Evolutionary conservation across 2,113 vertebrate species (phyloP).

Genomic region (Sigmodon hispidus): DNA sequence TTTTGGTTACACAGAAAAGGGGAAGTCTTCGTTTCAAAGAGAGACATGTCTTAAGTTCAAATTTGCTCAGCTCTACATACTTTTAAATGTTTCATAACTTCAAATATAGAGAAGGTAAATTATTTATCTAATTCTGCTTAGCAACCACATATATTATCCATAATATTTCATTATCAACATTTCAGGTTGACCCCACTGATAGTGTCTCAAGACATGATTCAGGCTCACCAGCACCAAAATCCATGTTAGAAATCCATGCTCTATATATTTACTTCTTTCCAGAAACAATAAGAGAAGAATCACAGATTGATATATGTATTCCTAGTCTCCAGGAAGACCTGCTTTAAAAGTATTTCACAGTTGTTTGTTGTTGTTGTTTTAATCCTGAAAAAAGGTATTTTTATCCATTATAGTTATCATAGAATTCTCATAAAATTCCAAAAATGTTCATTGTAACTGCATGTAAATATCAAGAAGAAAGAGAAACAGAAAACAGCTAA

Average conservation of each 20-base stretch:
- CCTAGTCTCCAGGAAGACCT: not conserved
- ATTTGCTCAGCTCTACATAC: not conserved
- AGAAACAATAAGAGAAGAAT: not conserved
- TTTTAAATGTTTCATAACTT: not conserved
- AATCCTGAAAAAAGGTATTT: not conserved
- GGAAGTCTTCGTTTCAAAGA: too few species aligned
- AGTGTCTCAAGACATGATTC: not conserved
- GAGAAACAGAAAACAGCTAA: not conserved
- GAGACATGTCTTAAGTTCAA: too few species aligned
- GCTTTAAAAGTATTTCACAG: constrained; percentile 6
- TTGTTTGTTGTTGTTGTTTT: not conserved
- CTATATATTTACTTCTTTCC: not conserved
- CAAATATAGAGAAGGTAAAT: not conserved
- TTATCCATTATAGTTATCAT: not conserved
- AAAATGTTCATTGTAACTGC: not conserved
- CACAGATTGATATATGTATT: not conserved
- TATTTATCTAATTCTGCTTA: not conserved
- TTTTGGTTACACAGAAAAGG: too few species aligned
- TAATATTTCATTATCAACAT: not conserved
- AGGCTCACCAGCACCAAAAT: not conserved
- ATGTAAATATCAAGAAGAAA: not conserved
- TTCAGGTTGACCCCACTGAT: not conserved
- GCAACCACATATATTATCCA: not conserved
- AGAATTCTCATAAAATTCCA: not conserved
- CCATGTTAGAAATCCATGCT: not conserved